Conservation (phyloP, 1,140 invertebrate genomes). For the Pogonognathellus flavescens region DNA sequence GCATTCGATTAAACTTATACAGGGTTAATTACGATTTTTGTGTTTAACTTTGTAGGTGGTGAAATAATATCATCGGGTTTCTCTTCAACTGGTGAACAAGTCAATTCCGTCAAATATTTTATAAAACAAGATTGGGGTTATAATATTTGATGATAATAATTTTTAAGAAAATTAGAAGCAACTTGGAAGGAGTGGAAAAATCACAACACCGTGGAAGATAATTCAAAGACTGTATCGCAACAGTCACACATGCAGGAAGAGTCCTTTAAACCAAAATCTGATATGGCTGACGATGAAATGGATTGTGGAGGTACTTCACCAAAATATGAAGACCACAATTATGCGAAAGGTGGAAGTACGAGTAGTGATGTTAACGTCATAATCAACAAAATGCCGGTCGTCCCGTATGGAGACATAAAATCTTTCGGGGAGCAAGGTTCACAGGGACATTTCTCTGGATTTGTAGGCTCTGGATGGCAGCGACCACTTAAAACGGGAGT, state of each 20-base stretch:
- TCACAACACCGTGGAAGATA: neutral
- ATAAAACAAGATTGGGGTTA: too few relatives aligned
- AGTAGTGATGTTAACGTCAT: neutral
- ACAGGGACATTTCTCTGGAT: neutral
- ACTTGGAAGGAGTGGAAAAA: slow-evolving; percentile 39
- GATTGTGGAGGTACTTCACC: neutral
- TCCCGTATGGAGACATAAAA: neutral
- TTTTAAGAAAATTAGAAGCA: neutral
- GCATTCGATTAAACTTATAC: too few relatives aligned
- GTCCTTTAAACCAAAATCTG: neutral
- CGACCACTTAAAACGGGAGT: neutral
- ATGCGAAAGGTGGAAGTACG: neutral
- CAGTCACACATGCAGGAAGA: neutral
- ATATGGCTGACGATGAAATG: neutral
- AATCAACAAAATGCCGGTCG: neutral
- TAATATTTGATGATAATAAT: too few relatives aligned
- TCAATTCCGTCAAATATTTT: too few relatives aligned
- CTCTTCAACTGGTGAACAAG: neutral
- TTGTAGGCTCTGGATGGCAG: slow-evolving; percentile 10
- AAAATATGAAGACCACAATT: neutral
- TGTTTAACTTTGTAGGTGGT: neutral
- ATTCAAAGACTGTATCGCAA: too few relatives aligned
- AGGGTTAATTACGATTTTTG: too few relatives aligned
- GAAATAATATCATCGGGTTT: neutral
- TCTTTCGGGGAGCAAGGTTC: neutral